Evolutionary conservation across 1,140 invertebrate genomes (phyloP).

Genomic region (Heliconius eleuchia): DNA sequence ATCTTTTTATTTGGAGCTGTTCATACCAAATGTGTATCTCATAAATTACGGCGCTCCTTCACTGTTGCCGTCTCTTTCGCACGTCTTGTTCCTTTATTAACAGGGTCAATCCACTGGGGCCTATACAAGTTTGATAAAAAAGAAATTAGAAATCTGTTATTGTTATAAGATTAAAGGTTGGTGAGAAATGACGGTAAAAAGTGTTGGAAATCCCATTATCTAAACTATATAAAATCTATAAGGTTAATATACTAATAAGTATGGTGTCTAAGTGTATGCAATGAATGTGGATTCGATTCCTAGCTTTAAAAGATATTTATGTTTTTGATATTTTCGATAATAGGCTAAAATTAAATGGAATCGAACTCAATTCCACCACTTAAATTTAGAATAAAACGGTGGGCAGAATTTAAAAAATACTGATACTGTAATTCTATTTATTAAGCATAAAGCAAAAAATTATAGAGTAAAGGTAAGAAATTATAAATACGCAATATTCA

Average conservation of each 20-base stretch:
- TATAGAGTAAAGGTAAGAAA: background rate
- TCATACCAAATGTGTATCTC: slow-evolving; percentile 80
- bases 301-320: too few species aligned
- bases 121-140: slow-evolving; percentile 62
- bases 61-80: slow-evolving; percentile 62
- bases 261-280: too few species aligned
- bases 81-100: slow-evolving; percentile 75
- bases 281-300: too few species aligned
- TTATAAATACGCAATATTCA: background rate
- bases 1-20: slow-evolving; percentile 78
- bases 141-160: slow-evolving; percentile 44
- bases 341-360: too few species aligned
- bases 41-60: slow-evolving; percentile 78
- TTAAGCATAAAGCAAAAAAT: background rate
- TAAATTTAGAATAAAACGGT: too few species aligned
- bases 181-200: background rate
- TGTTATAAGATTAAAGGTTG: slow-evolving; percentile 20
- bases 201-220: background rate
- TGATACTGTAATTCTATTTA: too few species aligned
- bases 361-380: too few species aligned
- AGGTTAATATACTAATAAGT: background rate
- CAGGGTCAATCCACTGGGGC: slow-evolving; percentile 63
- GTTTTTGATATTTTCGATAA: too few species aligned
- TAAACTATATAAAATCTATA: background rate
- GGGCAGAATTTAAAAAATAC: too few species aligned